Evolutionary conservation across 2,113 vertebrate species (phyloP).

Genomic region (Plecotus auritus): DNA sequence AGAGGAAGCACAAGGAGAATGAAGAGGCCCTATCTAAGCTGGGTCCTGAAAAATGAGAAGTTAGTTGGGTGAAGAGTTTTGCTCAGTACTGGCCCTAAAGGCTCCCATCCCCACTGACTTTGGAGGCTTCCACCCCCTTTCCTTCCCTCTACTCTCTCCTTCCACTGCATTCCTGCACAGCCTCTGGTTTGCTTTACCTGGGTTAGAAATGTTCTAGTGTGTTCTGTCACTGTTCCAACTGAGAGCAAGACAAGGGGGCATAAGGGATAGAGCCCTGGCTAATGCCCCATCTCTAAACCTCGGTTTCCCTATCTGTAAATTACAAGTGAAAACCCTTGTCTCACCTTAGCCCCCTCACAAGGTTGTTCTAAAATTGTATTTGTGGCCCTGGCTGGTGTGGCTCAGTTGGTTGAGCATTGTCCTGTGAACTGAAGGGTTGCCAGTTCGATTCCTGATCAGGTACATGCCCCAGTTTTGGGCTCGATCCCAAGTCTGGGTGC

Average conservation of each 20-base stretch:
- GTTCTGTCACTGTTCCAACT: not conserved
- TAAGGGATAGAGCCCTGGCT: not conserved
- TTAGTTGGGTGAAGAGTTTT: conserved; percentile 26
- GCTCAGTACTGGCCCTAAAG: not conserved
- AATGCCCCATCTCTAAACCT: not conserved
- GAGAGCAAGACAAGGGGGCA: not conserved
- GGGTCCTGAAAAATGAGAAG: not conserved
- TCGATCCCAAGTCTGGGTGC: too few relatives aligned
- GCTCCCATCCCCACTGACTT: not conserved
- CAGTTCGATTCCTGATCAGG: too few relatives aligned
- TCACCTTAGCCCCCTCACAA: not conserved
- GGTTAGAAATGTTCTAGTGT: not conserved
- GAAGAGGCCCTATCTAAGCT: not conserved
- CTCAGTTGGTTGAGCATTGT: too few relatives aligned
- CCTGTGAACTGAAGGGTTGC: too few relatives aligned
- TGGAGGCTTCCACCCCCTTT: not conserved
- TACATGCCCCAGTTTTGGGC: too few relatives aligned
- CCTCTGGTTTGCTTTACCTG: conserved; percentile 2
- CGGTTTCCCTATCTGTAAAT: not conserved
- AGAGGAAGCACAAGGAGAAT: not conserved
- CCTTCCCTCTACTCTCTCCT: not conserved
- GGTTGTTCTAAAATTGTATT: not conserved
- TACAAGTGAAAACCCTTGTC: not conserved
- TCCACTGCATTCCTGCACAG: not conserved
- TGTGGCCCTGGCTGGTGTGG: not conserved